A percentile compares a stretch with the other conserved stretches of the same genome.
These are phyloP conservation scores for Megaleporinus macrocephalus DNA, from an alignment of 2,113 vertebrate genomes.

Conservation along the genomic window DNA sequence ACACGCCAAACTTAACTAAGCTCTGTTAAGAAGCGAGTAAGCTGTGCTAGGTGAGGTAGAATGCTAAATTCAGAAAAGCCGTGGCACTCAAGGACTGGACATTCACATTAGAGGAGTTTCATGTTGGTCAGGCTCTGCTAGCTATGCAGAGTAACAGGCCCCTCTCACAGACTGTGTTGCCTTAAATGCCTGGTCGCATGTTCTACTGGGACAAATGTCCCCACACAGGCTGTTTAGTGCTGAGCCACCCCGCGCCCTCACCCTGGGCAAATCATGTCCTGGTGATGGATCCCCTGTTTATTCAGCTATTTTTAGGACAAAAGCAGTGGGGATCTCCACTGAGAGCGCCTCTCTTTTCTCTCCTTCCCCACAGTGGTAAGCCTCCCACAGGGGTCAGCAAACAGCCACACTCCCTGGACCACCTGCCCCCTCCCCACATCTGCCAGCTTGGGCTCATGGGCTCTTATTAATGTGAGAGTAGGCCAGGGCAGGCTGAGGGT, in stretches of 20 bases:
- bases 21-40: not conserved
- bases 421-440: slow-evolving; percentile 57
- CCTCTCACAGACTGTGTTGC: slow-evolving; percentile 23
- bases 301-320: slow-evolving; percentile 60
- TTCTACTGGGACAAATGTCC: slow-evolving; percentile 61
- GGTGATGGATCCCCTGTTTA: slow-evolving; percentile 60
- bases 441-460: slow-evolving; percentile 58
- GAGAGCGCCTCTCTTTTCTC: slow-evolving; percentile 57
- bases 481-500: slow-evolving; percentile 40
- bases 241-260: slow-evolving; percentile 50
- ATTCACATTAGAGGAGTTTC: too few species aligned
- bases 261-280: slow-evolving; percentile 59
- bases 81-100: too few species aligned
- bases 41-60: too few species aligned
- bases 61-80: too few species aligned
- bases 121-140: too few species aligned
- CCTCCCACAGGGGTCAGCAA: slow-evolving; percentile 72
- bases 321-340: slow-evolving; percentile 56
- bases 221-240: slow-evolving; percentile 55
- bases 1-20: not conserved
- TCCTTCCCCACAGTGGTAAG: slow-evolving; percentile 55
- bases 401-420: slow-evolving; percentile 58
- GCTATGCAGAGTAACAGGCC: too few species aligned
- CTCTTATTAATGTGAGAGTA: slow-evolving; percentile 66
- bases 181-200: not conserved